Conservation (phyloP, 1,140 invertebrate genomes). For the Asbolus verrucosus region DNA sequence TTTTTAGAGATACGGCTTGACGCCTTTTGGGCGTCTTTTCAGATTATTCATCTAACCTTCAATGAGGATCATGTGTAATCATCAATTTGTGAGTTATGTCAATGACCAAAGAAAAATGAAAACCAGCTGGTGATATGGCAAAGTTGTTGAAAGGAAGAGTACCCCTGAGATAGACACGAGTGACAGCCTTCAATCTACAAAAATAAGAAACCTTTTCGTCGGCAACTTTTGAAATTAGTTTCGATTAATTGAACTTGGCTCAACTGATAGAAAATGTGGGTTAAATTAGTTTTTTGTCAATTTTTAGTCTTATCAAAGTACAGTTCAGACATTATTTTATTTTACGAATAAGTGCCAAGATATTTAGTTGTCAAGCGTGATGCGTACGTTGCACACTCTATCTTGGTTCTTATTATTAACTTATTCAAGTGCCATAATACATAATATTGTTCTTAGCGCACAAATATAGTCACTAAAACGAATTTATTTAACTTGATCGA, state of each 20-base stretch:
- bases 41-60: conserved; percentile 11
- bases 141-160: conserved; percentile 16
- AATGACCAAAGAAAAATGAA: conserved; percentile 25
- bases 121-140: conserved; percentile 22
- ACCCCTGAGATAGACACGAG: conserved; percentile 8
- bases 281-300: background rate
- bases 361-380: background rate
- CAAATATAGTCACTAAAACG: conserved; percentile 6
- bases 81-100: conserved; percentile 4
- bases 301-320: conserved; percentile 2
- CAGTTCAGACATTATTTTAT: conserved; percentile 3
- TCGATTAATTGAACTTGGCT: conserved; percentile 6
- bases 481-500: conserved; percentile 25
- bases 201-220: background rate
- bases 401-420: background rate
- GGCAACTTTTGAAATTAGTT: too few relatives aligned
- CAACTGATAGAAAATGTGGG: conserved; percentile 3
- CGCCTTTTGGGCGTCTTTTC: background rate
- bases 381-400: background rate
- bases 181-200: conserved; percentile 10
- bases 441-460: conserved; percentile 17
- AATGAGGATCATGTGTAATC: conserved; percentile 21
- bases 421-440: conserved; percentile 4
- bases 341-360: conserved; percentile 14
- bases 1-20: background rate